These are phyloP conservation scores for Keiferia lycopersicella DNA, from an alignment of 2,888 invertebrate genomes.

Conservation along the genomic window DNA sequence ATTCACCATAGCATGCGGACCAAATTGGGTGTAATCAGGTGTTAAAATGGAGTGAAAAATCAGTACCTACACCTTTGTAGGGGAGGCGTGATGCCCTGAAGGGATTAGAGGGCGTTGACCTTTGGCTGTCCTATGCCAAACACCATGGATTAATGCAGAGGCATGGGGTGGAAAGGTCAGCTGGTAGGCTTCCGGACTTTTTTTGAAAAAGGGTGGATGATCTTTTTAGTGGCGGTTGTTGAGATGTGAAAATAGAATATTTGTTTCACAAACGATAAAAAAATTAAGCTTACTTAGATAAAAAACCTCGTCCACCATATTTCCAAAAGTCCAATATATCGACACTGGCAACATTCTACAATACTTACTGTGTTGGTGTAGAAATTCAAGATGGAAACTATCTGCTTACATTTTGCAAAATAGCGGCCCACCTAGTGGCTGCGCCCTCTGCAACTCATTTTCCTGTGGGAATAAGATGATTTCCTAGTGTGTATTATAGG, in stretches of 20 bases:
- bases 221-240: background rate
- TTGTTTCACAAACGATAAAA: too few species aligned
- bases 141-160: conserved; percentile 18
- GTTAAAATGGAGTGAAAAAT: conserved; percentile 54
- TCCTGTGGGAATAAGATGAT: too few species aligned
- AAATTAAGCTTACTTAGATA: too few species aligned
- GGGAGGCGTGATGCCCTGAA: conserved; percentile 43
- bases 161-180: conserved; percentile 10
- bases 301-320: too few species aligned
- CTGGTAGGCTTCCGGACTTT: background rate
- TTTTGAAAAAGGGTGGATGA: background rate
- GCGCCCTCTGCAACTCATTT: too few species aligned
- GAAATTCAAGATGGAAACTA: too few species aligned
- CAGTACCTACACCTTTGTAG: conserved; percentile 34
- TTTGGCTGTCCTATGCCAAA: conserved; percentile 43
- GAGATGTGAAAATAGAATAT: background rate
- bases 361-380: too few species aligned
- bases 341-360: too few species aligned
- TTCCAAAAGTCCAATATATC: too few species aligned
- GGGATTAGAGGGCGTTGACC: conserved; percentile 66
- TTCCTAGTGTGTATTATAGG: too few species aligned
- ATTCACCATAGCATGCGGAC: conserved; percentile 5
- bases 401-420: too few species aligned
- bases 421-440: too few species aligned
- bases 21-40: conserved; percentile 52